Evolutionary conservation across 2,888 invertebrate species (phyloP), one percentile per base, ranked within the genome.

Genomic region (Caenorhabditis zanzibari): DNA sequence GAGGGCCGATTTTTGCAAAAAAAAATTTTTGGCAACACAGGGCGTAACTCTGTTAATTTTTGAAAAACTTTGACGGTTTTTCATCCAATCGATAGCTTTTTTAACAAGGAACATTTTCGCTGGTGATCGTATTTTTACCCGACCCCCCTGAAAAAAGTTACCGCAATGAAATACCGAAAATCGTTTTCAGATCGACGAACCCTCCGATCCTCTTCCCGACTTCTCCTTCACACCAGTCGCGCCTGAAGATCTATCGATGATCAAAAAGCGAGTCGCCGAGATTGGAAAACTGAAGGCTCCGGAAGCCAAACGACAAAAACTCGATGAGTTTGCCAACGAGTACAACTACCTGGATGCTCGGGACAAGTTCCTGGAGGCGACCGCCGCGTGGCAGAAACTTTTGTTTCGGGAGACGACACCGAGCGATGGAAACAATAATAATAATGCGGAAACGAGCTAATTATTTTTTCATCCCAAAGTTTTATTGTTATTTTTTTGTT

Each of bases 101-200:
- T n/a, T n/a, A n/a, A n/a, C n/a, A n/a, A n/a, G n/a, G n/a, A n/a
- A n/a, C n/a, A n/a, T n/a, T n/a, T n/a, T n/a, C n/a, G n/a, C n/a
- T n/a, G n/a, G n/a, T n/a, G n/a, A n/a, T n/a, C n/a, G n/a, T n/a
- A n/a, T n/a, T n/a, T n/a, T n/a, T n/a, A n/a, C n/a, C n/a, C n/a
- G n/a, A n/a, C n/a, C n/a, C n/a, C n/a, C n/a, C n/a, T n/a, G n/a
- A n/a, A n/a, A n/a, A n/a, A n/a, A n/a, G n/a, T n/a, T n/a, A n/a
- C n/a, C n/a, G n/a, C n/a, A n/a, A n/a, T n/a, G n/a, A n/a, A n/a
- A n/a, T n/a, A n/a, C n/a, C n/a, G n/a, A n/a, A n/a, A n/a, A n/a
- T n/a, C n/a, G n/a, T n/a, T 74, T 64, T 24, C 28, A 74, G 74
- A 52, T 41, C 10, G 38, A 54, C 41, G 63, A 74, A 44, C 26